These are phyloP conservation scores for Eupithecia tripunctaria DNA, from an alignment of 2,888 invertebrate genomes.

Conservation along the genomic window DNA sequence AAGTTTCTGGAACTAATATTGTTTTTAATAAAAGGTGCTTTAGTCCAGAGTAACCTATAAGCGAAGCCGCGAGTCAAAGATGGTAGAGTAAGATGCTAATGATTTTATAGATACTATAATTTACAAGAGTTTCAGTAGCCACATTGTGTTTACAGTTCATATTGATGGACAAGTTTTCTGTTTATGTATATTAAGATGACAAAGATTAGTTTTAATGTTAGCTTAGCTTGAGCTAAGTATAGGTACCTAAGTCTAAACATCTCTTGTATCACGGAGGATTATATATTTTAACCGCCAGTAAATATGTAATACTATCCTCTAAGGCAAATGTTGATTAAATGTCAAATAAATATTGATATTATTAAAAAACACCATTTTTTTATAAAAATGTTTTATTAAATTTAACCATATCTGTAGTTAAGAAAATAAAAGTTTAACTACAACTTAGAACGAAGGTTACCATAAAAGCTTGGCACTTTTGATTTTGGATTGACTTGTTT, in stretches of 20 bases:
- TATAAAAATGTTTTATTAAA: background rate
- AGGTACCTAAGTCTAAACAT: background rate
- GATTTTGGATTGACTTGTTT: background rate
- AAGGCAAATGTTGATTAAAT: background rate
- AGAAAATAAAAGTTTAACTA: background rate
- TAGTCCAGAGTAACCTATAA: too few relatives aligned
- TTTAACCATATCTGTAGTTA: background rate
- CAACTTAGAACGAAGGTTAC: background rate
- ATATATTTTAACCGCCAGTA: too few relatives aligned
- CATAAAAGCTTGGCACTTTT: background rate
- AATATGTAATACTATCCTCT: background rate
- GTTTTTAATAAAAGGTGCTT: too few relatives aligned
- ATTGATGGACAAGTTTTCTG: background rate
- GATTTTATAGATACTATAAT: background rate
- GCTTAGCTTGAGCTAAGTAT: background rate
- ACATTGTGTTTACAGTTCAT: background rate
- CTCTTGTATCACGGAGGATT: background rate
- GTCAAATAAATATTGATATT: background rate
- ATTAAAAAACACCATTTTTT: background rate
- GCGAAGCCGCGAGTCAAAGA: too few relatives aligned
- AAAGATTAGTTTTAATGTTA: background rate
- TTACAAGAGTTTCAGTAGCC: background rate
- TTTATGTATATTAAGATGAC: background rate
- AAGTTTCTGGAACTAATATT: background rate
- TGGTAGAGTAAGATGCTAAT: too few relatives aligned